A percentile compares a stretch with the other conserved stretches of the same genome.
phyloP scores from a whole-genome alignment of 2,113 vertebrate genomes.

The Myxocyprinus asiaticus region DNA sequence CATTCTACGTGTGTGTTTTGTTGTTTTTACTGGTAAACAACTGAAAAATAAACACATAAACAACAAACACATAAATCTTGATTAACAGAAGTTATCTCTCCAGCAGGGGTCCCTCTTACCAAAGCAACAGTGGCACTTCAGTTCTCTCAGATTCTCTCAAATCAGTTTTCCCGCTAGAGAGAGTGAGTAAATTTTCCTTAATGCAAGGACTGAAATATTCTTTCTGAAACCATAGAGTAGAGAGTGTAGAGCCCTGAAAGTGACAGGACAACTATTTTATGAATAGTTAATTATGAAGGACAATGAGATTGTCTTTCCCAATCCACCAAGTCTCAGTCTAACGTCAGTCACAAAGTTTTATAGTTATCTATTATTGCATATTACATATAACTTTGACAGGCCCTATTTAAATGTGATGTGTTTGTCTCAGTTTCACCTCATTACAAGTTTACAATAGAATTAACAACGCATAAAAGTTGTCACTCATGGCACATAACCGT shows the following conservation, averaged over 20 bases:
- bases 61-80: not conserved
- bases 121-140: slow-evolving; percentile 42
- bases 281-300: slow-evolving; percentile 47
- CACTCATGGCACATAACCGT: not conserved
- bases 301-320: slow-evolving; percentile 32
- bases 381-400: slow-evolving; percentile 8
- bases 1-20: too few relatives aligned
- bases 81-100: slow-evolving; percentile 8
- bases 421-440: slow-evolving; percentile 8
- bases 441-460: not conserved
- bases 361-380: slow-evolving; percentile 4
- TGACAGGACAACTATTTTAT: slow-evolving; percentile 38
- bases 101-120: slow-evolving; percentile 71
- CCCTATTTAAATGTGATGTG: slow-evolving; percentile 10
- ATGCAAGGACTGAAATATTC: slow-evolving; percentile 35
- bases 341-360: not conserved
- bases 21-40: too few relatives aligned
- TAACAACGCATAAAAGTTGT: not conserved
- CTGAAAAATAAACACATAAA: not conserved
- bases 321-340: slow-evolving; percentile 9
- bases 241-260: slow-evolving; percentile 26
- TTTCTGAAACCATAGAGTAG: slow-evolving; percentile 43
- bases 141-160: not conserved
- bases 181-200: slow-evolving; percentile 33
- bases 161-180: slow-evolving; percentile 7